Evolutionary conservation across 2,797 vertebrate species (phyloP), one percentile per base, ranked within the genome.

Genomic region (Coregonus sp.): DNA sequence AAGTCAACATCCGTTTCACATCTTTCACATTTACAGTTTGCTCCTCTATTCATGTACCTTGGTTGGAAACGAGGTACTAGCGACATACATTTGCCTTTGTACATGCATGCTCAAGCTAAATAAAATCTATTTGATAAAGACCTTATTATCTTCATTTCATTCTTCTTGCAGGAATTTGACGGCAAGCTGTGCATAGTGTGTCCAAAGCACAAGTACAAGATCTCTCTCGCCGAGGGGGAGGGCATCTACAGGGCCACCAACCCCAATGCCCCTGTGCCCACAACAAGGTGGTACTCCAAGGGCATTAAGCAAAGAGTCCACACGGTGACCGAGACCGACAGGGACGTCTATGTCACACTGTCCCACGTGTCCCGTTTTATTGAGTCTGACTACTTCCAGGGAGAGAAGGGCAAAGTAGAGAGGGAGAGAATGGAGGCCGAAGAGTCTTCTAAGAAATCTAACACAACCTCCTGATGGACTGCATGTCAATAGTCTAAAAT

Each of bases 191-290:
- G 98, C 86, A 95, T 99, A 84, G 88, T 97, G 89, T 99, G 97
- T 82, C 97, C 97, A 12, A 97, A 95, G 86, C 97, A 99, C 93
- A 97, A 97, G 82, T 99, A 94, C 86, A 96, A 94, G 93, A 97
- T 99, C 84, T 90, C 93, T 75, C 84, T 99, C 83, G 89, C 93
- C 70, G 86, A 95, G 54, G 98, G 97, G 61, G 97, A 98, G 90
- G 93, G 97, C 71, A 73, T 98, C 3, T 97, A 96, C 90, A 93
- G 95, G 88, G 94, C 82, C 86, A 77, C 75, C n/a, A 87, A 97
- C 86, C 94, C 92, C 72, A 82, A 52, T 78, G 89, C 92, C 12
- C 86, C 91, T n/a, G 84, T 87, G 0, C 85, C 93, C 59, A 89
- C 85, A 40, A 80, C 91, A 73, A 89, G 83, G 78, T 99, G 96